These are phyloP conservation scores for Umimayanthus chanpuru DNA, from an alignment of 92 coral and sea anemone genomes.

Conservation along the genomic window DNA sequence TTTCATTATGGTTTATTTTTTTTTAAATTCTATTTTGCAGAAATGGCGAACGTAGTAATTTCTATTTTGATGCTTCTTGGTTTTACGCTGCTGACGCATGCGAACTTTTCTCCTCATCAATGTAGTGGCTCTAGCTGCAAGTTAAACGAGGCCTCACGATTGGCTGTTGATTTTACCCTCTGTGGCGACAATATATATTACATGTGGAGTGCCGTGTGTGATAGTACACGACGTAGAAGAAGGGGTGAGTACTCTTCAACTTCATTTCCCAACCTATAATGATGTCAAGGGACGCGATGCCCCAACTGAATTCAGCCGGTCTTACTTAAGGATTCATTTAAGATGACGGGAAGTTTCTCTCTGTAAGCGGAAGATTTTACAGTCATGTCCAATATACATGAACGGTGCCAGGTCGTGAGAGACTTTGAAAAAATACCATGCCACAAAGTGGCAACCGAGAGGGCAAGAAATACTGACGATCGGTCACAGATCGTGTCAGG, in stretches of 20 bases:
- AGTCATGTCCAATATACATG: too few relatives aligned
- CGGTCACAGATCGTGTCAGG: too few relatives aligned
- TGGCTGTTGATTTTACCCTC: neutral
- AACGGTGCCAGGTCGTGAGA: too few relatives aligned
- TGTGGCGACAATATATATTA: neutral
- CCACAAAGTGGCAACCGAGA: too few relatives aligned
- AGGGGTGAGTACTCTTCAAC: neutral
- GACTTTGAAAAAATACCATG: too few relatives aligned
- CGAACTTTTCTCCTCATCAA: neutral
- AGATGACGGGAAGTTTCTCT: too few relatives aligned
- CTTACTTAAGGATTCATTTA: too few relatives aligned
- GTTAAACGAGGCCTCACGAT: neutral
- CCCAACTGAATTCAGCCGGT: too few relatives aligned
- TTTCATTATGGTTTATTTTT: too few relatives aligned
- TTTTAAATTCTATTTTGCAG: neutral
- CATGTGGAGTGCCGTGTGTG: neutral
- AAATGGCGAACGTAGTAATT: neutral
- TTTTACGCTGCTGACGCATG: neutral
- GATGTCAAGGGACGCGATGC: too few relatives aligned
- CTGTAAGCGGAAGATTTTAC: too few relatives aligned
- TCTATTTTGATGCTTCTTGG: neutral
- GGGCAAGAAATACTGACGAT: too few relatives aligned
- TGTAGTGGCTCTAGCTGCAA: neutral
- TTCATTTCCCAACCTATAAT: neutral
- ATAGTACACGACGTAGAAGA: neutral